Evolutionary conservation across 2,888 invertebrate species (phyloP).

Genomic region (Orthosia cruda): DNA sequence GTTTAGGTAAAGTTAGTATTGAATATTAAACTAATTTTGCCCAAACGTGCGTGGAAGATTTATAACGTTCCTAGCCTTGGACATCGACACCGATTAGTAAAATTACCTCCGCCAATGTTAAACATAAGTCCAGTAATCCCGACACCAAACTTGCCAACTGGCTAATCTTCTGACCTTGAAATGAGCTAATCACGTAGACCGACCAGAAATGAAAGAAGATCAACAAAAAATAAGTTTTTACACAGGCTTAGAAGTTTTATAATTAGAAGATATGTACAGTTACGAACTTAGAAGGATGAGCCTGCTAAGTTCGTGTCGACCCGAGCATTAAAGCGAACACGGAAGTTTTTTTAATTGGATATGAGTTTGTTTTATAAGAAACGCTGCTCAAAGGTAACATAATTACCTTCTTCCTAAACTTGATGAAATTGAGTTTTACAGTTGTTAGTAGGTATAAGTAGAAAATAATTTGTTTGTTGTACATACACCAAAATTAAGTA

Average conservation of each 20-base stretch:
- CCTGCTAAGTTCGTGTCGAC: not conserved
- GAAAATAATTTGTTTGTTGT: too few species aligned
- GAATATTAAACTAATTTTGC: not conserved
- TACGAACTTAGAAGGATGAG: not conserved
- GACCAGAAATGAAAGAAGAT: not conserved
- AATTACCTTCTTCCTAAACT: conserved; percentile 1
- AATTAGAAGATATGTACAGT: not conserved
- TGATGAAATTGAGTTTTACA: not conserved
- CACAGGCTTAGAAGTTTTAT: not conserved
- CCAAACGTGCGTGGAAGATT: not conserved
- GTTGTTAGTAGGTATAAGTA: too few species aligned
- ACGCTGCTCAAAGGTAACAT: not conserved
- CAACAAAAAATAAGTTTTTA: not conserved
- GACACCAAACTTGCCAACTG: not conserved
- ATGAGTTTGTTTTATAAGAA: conserved; percentile 7
- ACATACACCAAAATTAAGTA: too few species aligned
- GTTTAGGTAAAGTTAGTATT: too few species aligned
- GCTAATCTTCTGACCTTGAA: conserved; percentile 10
- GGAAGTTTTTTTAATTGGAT: conserved; percentile 15
- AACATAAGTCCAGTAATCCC: conserved; percentile 4
- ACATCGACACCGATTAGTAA: not conserved
- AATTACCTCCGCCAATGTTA: not conserved
- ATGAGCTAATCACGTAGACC: not conserved
- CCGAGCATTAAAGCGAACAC: not conserved
- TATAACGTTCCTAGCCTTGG: not conserved